phyloP scores from a whole-genome alignment of 2,888 invertebrate species.

The Parnassius orleans region DNA sequence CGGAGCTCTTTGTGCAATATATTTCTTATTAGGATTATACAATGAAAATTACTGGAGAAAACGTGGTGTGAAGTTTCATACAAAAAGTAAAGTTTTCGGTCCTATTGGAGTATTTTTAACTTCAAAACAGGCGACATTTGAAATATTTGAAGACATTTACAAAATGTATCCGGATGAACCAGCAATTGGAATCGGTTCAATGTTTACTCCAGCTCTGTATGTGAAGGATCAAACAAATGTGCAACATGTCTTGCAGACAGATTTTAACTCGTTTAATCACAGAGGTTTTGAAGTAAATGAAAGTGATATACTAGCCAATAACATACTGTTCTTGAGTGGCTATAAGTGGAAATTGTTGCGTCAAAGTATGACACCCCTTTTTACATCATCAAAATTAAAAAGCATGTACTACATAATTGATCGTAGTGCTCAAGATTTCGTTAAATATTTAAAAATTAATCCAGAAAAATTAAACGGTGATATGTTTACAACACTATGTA shows the following conservation, averaged over 20 bases:
- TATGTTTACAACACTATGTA: slow-evolving; percentile 37
- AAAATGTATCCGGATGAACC: slow-evolving; percentile 46
- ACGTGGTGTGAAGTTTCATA: slow-evolving; percentile 48
- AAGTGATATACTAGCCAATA: slow-evolving; percentile 36
- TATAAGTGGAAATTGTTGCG: slow-evolving; percentile 44
- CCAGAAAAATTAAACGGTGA: slow-evolving; percentile 40
- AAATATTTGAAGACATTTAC: slow-evolving; percentile 47
- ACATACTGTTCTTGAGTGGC: slow-evolving; percentile 37
- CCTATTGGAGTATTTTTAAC: slow-evolving; percentile 46
- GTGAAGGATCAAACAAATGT: slow-evolving; percentile 40
- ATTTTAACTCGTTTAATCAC: slow-evolving; percentile 40
- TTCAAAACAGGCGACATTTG: slow-evolving; percentile 43
- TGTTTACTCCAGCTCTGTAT: slow-evolving; percentile 35
- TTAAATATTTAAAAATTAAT: slow-evolving; percentile 42
- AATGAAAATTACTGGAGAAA: slow-evolving; percentile 56
- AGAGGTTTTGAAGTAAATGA: slow-evolving; percentile 33
- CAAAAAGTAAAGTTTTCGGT: slow-evolving; percentile 44
- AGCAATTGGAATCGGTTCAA: slow-evolving; percentile 46
- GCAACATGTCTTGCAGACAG: slow-evolving; percentile 37
- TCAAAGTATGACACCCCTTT: slow-evolving; percentile 48
- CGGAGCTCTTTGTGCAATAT: not conserved
- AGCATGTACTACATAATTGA: slow-evolving; percentile 57
- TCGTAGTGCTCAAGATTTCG: slow-evolving; percentile 52
- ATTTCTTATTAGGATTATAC: slow-evolving; percentile 13
- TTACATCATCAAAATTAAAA: slow-evolving; percentile 51